Percentiles rank a stretch among this genome's conserved stretches.
Evolutionary conservation across 92 coral and sea anemone genomes (phyloP).

Genomic region (Porites divaricata): DNA sequence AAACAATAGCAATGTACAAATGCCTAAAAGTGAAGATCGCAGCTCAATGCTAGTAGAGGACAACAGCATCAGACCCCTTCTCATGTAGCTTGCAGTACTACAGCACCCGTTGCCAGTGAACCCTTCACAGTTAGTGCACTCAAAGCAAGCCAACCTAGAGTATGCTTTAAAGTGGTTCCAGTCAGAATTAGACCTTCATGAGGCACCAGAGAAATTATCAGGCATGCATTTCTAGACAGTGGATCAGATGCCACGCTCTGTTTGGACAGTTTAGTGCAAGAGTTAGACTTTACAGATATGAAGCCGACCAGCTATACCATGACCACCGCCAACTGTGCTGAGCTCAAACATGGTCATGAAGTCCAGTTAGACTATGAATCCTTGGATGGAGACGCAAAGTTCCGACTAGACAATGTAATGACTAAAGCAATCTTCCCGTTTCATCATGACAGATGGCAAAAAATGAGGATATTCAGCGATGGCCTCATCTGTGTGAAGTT

Average conservation of each 20-base stretch:
- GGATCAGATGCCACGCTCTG: conserved; percentile 82
- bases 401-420: conserved; percentile 51
- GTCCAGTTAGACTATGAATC: conserved; percentile 63
- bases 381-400: conserved; percentile 62
- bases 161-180: conserved; percentile 77
- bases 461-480: no score
- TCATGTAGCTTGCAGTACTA: neutral
- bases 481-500: no score
- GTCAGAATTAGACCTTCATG: conserved; percentile 71
- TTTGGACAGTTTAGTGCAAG: conserved; percentile 57
- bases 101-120: neutral
- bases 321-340: conserved; percentile 55
- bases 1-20: neutral
- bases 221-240: conserved; percentile 76
- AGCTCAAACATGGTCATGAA: conserved; percentile 51
- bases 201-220: no score
- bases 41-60: neutral
- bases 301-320: conserved; percentile 60
- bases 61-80: neutral
- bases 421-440: conserved; percentile 69
- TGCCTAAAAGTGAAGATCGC: neutral
- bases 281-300: conserved; percentile 49
- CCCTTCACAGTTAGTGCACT: conserved; percentile 25
- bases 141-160: conserved; percentile 50
- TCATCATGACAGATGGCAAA: no score